These are phyloP conservation scores for Zaprionus kolodkinae DNA, from an alignment of 1,140 invertebrate species.

Conservation along the genomic window DNA sequence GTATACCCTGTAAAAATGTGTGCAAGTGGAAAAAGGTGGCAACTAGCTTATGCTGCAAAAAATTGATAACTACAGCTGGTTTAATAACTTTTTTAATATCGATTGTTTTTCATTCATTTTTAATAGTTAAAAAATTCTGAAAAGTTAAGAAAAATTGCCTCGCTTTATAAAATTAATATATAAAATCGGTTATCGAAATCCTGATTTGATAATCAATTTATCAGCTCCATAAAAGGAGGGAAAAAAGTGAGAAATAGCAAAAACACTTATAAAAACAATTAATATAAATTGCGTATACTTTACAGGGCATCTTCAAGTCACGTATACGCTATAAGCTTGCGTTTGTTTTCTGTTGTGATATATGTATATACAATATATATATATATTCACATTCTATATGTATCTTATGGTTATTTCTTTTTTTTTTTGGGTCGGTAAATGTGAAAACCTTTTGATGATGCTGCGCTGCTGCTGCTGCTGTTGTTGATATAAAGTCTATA, in stretches of 20 bases:
- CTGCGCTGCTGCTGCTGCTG: no score
- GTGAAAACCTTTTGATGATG: conserved; percentile 38
- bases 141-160: no score
- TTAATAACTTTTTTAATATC: no score
- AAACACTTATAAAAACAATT: conserved; percentile 10
- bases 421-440: conserved; percentile 39
- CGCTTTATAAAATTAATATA: no score
- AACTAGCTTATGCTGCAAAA: no score
- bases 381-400: conserved; percentile 8
- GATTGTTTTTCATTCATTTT: no score
- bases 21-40: no score
- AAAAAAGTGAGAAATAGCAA: background rate
- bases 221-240: background rate
- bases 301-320: conserved; percentile 9
- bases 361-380: background rate
- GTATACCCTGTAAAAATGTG: conserved; percentile 20
- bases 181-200: no score
- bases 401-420: background rate
- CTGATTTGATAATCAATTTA: background rate
- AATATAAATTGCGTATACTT: background rate
- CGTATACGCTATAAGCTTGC: background rate
- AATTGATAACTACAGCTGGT: no score
- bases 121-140: no score
- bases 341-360: background rate
- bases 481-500: conserved; percentile 26